These are phyloP conservation scores for Trogon melanurus DNA, from an alignment of 2,113 vertebrate species.

Conservation along the genomic window DNA sequence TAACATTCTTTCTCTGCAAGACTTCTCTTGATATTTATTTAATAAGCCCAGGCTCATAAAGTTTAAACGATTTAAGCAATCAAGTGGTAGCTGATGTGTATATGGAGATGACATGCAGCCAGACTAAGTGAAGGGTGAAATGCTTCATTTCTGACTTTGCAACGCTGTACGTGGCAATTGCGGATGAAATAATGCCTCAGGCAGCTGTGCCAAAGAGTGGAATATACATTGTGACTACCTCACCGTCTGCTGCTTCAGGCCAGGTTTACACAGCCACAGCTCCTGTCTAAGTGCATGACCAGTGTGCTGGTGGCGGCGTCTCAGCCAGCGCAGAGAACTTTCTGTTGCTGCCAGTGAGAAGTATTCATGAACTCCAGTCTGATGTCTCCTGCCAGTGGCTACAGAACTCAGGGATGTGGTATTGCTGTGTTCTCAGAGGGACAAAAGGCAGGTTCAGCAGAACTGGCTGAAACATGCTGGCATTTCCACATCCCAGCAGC, in stretches of 20 bases:
- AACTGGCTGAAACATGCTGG: not conserved
- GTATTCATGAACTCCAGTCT: not conserved
- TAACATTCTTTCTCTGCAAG: slow-evolving; percentile 54
- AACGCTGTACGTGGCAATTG: not conserved
- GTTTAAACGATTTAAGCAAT: slow-evolving; percentile 18
- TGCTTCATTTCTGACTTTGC: not conserved
- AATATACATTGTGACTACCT: not conserved
- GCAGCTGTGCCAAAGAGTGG: not conserved
- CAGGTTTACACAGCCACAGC: not conserved
- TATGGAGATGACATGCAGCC: not conserved
- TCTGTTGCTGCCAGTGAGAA: not conserved
- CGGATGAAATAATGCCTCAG: not conserved
- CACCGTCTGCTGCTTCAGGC: not conserved
- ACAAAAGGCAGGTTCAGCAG: not conserved
- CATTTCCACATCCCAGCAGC: not conserved
- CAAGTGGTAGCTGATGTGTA: slow-evolving; percentile 30
- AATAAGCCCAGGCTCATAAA: slow-evolving; percentile 45
- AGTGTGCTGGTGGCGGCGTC: rapidly evolving
- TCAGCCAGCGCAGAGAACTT: not conserved
- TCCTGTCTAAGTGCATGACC: not conserved
- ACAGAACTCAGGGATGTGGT: not conserved
- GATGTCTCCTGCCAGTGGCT: not conserved
- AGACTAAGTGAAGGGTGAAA: slow-evolving; percentile 11
- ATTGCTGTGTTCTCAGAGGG: not conserved
- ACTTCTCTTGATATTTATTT: slow-evolving; percentile 39